These are phyloP conservation scores for Euura lappo DNA, from an alignment of 1,140 invertebrate genomes.

Conservation along the genomic window DNA sequence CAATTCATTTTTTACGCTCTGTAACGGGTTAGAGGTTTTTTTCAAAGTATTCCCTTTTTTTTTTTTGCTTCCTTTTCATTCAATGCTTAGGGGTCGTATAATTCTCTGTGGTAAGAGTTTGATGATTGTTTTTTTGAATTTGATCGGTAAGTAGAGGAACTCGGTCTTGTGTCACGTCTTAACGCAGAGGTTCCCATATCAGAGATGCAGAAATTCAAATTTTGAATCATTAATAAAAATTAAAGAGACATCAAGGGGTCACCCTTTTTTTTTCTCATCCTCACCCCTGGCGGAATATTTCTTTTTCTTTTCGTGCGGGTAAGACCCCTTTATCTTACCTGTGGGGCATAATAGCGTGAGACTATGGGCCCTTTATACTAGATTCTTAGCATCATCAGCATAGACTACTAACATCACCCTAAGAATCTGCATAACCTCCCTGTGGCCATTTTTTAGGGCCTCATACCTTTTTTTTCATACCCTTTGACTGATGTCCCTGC, in stretches of 20 bases:
- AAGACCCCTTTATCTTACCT: slow-evolving; percentile 59
- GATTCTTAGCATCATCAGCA: slow-evolving; percentile 54
- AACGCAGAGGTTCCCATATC: slow-evolving; percentile 58
- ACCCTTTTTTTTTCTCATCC: slow-evolving; percentile 16
- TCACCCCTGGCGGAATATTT: neutral
- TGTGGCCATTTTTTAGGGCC: slow-evolving; percentile 12
- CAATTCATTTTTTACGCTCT: neutral
- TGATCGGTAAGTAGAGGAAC: neutral
- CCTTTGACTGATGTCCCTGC: slow-evolving; percentile 23
- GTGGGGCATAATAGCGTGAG: slow-evolving; percentile 58
- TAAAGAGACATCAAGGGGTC: slow-evolving; percentile 59
- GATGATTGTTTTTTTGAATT: neutral
- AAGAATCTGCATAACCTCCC: slow-evolving; percentile 8
- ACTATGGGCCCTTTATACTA: slow-evolving; percentile 58
- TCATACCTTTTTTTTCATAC: slow-evolving; percentile 9
- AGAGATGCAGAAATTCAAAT: slow-evolving; percentile 62
- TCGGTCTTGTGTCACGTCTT: neutral
- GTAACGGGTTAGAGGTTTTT: neutral
- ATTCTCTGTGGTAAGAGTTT: neutral
- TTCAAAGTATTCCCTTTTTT: neutral
- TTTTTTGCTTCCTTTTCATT: neutral
- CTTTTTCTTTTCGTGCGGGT: slow-evolving; percentile 20
- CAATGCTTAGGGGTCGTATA: neutral
- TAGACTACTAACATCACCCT: slow-evolving; percentile 25
- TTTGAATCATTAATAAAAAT: slow-evolving; percentile 61